Conservation (phyloP, 2,113 vertebrate genomes). For the Uria lomvia region DNA sequence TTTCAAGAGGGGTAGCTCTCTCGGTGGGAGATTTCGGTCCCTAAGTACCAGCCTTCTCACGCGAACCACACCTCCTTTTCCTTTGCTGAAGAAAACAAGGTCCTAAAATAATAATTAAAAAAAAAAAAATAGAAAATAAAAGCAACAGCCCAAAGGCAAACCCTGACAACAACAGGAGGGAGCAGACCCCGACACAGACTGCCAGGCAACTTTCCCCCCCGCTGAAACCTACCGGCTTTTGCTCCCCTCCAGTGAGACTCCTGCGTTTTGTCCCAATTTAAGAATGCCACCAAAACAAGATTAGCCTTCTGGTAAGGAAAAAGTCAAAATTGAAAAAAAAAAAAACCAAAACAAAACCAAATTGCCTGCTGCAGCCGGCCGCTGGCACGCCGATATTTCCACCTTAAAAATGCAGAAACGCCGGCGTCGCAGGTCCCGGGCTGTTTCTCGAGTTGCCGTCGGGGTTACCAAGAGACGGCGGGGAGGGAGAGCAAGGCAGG, state of each 20-base stretch:
- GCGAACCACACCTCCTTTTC: background rate
- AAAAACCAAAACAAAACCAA: background rate
- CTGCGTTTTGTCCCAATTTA: background rate
- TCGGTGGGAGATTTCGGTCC: background rate
- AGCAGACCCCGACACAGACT: background rate
- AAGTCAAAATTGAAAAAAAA: background rate
- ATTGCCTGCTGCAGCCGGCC: background rate
- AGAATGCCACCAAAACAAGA: background rate
- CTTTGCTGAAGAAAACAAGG: background rate
- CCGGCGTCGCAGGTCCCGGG: background rate
- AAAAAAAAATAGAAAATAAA: too few species aligned
- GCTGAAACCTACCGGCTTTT: background rate
- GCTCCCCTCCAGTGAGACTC: background rate
- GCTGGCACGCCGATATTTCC: background rate
- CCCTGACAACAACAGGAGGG: fast-evolving
- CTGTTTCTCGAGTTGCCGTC: background rate
- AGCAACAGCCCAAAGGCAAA: background rate
- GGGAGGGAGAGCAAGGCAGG: background rate
- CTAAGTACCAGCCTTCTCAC: background rate
- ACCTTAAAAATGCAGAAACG: background rate
- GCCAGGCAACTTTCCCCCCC: background rate
- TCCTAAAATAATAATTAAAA: background rate
- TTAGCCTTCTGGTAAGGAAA: background rate
- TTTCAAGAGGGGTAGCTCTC: background rate
- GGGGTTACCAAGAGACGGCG: background rate